Conservation (phyloP, 2,113 vertebrate genomes). For the Zeus faber region DNA sequence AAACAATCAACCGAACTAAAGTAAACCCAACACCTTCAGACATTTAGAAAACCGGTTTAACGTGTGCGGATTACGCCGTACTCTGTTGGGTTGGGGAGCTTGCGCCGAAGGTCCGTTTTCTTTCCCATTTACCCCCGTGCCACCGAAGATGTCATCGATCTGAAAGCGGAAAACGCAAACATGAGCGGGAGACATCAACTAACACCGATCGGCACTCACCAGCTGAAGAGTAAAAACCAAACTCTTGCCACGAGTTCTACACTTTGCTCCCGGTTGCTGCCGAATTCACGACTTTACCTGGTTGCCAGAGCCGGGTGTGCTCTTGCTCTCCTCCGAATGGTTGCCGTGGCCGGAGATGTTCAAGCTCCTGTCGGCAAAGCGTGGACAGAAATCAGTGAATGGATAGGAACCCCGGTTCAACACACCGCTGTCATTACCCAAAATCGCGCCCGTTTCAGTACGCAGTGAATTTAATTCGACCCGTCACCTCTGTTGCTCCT, state of each 20-base stretch:
- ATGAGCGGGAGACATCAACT: neutral
- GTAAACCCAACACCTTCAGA: too few relatives aligned
- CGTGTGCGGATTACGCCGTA: too few relatives aligned
- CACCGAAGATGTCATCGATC: constrained; percentile 89
- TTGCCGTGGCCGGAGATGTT: constrained; percentile 84
- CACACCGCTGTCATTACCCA: neutral
- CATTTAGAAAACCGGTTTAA: too few relatives aligned
- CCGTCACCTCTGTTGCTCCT: constrained; percentile 94
- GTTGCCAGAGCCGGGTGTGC: constrained; percentile 66
- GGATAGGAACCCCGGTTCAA: neutral
- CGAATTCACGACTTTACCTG: constrained; percentile 75
- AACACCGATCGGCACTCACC: too few relatives aligned
- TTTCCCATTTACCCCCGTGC: constrained; percentile 78
- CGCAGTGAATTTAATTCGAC: neutral
- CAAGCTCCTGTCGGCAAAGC: constrained; percentile 68
- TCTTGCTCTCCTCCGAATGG: constrained; percentile 79
- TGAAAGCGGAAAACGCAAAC: constrained; percentile 42
- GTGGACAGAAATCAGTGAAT: neutral
- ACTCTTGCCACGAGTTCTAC: too few relatives aligned
- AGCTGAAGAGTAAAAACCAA: too few relatives aligned
- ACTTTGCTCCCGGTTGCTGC: neutral
- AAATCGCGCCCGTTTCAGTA: neutral
- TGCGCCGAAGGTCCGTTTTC: constrained; percentile 78
- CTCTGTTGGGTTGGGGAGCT: constrained; percentile 79
- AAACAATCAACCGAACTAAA: too few relatives aligned